phyloP scores from a whole-genome alignment of 2,888 invertebrate genomes.

The Orchesella flavescens region DNA sequence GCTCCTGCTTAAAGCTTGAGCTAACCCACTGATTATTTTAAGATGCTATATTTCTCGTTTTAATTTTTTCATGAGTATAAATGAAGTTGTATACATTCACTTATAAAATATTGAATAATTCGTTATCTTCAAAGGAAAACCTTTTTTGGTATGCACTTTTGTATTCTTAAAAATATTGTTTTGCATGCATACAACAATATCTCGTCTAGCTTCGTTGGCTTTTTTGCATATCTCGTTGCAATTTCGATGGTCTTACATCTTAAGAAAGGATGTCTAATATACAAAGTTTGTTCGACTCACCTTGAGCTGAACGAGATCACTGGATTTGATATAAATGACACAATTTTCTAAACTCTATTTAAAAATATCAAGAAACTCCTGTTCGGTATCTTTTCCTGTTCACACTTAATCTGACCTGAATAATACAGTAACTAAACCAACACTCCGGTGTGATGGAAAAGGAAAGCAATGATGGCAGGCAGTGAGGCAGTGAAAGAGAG shows the following conservation, averaged over 20 bases:
- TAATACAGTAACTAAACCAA: conserved; percentile 32
- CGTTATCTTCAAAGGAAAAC: too few relatives aligned
- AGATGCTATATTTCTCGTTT: too few relatives aligned
- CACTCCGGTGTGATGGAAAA: conserved; percentile 33
- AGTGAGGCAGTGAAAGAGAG: conserved; percentile 4
- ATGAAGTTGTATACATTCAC: too few relatives aligned
- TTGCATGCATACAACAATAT: not conserved
- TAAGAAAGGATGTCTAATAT: not conserved
- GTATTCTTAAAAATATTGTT: not conserved
- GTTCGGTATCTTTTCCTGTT: not conserved
- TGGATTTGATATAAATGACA: conserved; percentile 12
- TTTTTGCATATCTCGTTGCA: not conserved
- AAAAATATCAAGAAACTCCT: not conserved
- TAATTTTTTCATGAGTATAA: too few relatives aligned
- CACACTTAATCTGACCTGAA: conserved; percentile 33
- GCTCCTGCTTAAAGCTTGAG: too few relatives aligned
- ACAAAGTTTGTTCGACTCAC: conserved; percentile 7
- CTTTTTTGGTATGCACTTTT: too few relatives aligned
- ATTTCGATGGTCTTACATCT: not conserved
- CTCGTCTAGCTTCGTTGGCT: not conserved
- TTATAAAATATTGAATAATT: too few relatives aligned
- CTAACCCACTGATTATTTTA: too few relatives aligned
- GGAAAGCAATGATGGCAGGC: conserved; percentile 40
- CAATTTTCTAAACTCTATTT: not conserved
- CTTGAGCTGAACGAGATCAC: conserved; percentile 47